Conservation (phyloP, 2,888 invertebrate species). For the Urechis unicinctus region DNA sequence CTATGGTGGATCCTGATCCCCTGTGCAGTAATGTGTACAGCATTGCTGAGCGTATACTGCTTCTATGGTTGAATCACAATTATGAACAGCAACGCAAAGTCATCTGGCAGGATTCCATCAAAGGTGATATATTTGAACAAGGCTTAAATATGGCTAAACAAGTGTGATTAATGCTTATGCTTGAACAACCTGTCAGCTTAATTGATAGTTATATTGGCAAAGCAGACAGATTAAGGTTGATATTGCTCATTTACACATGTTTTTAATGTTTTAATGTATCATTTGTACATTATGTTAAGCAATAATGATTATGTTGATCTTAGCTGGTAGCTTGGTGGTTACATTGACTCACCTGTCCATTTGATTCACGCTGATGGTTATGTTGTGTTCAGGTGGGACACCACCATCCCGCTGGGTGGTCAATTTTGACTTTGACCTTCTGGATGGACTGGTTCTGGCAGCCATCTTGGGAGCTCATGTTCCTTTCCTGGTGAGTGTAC, state of each 20-base stretch:
- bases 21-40: slow-evolving; percentile 48
- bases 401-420: slow-evolving; percentile 50
- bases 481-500: slow-evolving; percentile 45
- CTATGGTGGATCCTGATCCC: slow-evolving; percentile 44
- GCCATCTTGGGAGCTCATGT: slow-evolving; percentile 47
- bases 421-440: slow-evolving; percentile 51
- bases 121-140: slow-evolving; percentile 27
- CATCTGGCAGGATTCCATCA: slow-evolving; percentile 39
- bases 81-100: slow-evolving; percentile 44
- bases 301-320: too few species aligned
- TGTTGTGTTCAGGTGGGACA: slow-evolving; percentile 35
- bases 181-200: too few species aligned
- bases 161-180: too few species aligned
- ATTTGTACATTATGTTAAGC: too few species aligned
- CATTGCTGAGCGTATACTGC: slow-evolving; percentile 44
- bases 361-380: too few species aligned
- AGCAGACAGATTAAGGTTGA: too few species aligned
- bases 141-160: too few species aligned
- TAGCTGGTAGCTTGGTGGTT: too few species aligned
- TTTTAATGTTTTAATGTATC: too few species aligned
- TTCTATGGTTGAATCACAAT: slow-evolving; percentile 49
- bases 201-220: too few species aligned
- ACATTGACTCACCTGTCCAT: neutral
- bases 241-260: too few species aligned
- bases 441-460: slow-evolving; percentile 48